Base-by-base conservation (phyloP, 2,113 vertebrate genomes). In the Centrocercus urophasianus region DNA sequence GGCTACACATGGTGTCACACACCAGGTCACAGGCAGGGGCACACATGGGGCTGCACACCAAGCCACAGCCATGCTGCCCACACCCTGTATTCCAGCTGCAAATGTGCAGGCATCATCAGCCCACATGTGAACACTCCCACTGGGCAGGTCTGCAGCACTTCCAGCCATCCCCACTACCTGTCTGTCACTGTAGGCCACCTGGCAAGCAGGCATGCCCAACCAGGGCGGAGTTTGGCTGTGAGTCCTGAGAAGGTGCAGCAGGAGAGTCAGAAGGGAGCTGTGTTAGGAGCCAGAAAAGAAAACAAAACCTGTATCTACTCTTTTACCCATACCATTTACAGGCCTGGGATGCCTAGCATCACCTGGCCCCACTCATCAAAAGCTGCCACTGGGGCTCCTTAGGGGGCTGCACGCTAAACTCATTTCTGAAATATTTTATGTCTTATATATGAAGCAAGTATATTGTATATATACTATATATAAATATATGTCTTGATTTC, bases 221-320 rank as follows among this genome's bases (percentile, higher is more conserved):
- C 42, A 20, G 43, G n/a, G 3, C 43, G 0, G 25, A 18, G n/a
- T 3, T 13, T 11, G 60, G 40, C 56, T 22, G 1, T 0, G 25
- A 24, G 36, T 15, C 50, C 27, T 76, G 0, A 47, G 57, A 59
- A 50, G 36, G 40, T n/a, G 60, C 36, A 1, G n/a, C 1, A 67
- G 18, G 12, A 10, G 24, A 11, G 27, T 30, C 48, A 6, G 52
- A 56, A 47, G 17, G 3, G 25, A 6, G 38, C 50, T 42, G 38
- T 19, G 40, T 11, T 70, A 52, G 61, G 59, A 42, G 73, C 15
- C 81, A 92, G 86, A 88, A 95, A 96, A 93, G 93, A 90, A 27
- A 27, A 8, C 6, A 17, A 43, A 48, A 8, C 11, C 77, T 93
- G 86, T 74, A 88, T 83, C 88, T 8, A 12, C 10, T 83, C 47